phyloP scores from a whole-genome alignment of 2,797 vertebrate species.

The Crocodylus rhombifer region DNA sequence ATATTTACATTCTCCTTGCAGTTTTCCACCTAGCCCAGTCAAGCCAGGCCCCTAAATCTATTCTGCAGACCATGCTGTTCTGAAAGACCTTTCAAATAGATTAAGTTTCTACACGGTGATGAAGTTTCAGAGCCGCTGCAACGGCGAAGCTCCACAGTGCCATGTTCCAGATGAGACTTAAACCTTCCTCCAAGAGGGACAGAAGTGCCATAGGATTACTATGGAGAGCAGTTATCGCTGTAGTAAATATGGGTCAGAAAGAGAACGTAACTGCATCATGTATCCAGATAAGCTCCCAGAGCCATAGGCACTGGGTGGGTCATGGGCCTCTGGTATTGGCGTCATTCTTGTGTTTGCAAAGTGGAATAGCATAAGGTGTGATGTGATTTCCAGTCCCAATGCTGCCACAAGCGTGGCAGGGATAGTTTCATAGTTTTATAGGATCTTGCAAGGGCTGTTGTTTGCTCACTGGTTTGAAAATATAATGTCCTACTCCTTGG shows the following conservation, averaged over 20 bases:
- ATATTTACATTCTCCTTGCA: rapidly evolving
- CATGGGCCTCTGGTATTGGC: neutral
- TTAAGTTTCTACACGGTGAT: slow-evolving; percentile 60
- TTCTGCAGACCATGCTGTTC: slow-evolving; percentile 61
- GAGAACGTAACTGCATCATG: neutral
- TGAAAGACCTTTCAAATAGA: neutral
- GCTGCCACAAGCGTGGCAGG: neutral
- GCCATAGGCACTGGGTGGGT: too few relatives aligned
- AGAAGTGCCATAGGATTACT: neutral
- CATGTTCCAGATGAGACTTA: rapidly evolving
- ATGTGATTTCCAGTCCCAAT: neutral
- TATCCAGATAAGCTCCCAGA: neutral
- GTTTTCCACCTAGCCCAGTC: neutral
- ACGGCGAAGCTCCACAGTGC: neutral
- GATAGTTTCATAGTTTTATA: neutral
- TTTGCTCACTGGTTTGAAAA: neutral
- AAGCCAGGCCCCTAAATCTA: slow-evolving; percentile 44
- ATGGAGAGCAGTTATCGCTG: neutral
- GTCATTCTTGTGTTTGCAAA: neutral
- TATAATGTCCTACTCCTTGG: neutral
- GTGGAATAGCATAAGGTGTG: neutral
- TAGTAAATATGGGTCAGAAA: neutral
- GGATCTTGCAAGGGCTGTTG: neutral
- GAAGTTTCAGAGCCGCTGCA: neutral
- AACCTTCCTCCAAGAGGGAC: neutral